phyloP scores from a whole-genome alignment of 2,888 invertebrate species.

The Rotaria macrura region DNA sequence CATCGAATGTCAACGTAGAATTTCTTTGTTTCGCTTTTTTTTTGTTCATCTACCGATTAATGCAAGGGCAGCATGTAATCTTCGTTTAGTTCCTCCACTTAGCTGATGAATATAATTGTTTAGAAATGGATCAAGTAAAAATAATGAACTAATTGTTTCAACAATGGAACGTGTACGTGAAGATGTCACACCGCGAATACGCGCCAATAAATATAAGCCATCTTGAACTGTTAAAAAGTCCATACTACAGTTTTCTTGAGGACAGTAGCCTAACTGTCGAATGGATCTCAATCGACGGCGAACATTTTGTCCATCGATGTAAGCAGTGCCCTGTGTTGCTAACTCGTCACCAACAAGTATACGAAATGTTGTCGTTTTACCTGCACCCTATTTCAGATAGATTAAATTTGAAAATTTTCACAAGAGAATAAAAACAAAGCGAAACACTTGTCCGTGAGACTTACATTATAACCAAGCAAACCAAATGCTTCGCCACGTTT shows the following conservation, averaged over 20 bases:
- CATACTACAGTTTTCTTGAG: not conserved
- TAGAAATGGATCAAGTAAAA: slow-evolving; percentile 16
- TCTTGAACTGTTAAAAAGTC: slow-evolving; percentile 8
- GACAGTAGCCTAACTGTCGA: not conserved
- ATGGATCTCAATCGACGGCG: not conserved
- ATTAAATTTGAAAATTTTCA: too few relatives aligned
- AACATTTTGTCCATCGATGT: not conserved
- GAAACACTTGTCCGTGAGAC: not conserved
- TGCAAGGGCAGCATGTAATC: slow-evolving; percentile 50
- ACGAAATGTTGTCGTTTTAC: slow-evolving; percentile 17
- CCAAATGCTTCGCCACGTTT: slow-evolving; percentile 4
- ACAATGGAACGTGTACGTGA: not conserved
- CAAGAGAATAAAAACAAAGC: too few relatives aligned
- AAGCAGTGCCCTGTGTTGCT: not conserved
- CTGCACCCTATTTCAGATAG: not conserved
- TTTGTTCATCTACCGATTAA: slow-evolving; percentile 41
- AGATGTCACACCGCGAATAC: not conserved
- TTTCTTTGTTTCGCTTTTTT: too few relatives aligned
- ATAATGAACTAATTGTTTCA: not conserved
- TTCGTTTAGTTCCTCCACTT: slow-evolving; percentile 49
- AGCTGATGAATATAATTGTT: slow-evolving; percentile 37
- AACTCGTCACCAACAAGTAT: not conserved
- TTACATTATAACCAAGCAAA: not conserved
- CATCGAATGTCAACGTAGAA: too few relatives aligned
- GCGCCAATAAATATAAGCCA: not conserved